Evolutionary conservation across 2,888 invertebrate species (phyloP).

Genomic region (Hydriomena furcata): DNA sequence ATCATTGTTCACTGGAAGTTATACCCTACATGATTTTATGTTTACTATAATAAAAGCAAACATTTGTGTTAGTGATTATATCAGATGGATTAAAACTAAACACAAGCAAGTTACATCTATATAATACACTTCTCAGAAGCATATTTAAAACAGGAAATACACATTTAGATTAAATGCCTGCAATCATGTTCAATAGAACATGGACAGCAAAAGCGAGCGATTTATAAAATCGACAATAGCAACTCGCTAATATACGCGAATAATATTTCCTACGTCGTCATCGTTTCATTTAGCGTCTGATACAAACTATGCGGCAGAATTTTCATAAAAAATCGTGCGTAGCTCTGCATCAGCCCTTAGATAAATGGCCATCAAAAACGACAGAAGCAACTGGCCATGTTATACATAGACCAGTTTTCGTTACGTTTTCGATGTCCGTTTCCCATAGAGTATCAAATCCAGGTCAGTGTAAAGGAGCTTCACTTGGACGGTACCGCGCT

Average conservation of each 20-base stretch:
- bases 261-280: conserved; percentile 20
- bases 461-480: conserved; percentile 51
- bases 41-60: conserved; percentile 8
- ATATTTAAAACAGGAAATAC: conserved; percentile 34
- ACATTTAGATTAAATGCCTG: conserved; percentile 51
- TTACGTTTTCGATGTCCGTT: conserved; percentile 2
- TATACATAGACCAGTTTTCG: not conserved
- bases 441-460: not conserved
- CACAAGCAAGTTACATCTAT: conserved; percentile 49
- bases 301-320: conserved; percentile 53
- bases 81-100: conserved; percentile 24
- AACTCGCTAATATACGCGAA: conserved; percentile 22
- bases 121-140: conserved; percentile 69
- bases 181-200: conserved; percentile 33
- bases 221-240: conserved; percentile 33
- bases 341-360: conserved; percentile 44
- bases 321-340: conserved; percentile 63
- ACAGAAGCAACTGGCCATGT: not conserved
- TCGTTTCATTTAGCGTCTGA: conserved; percentile 16
- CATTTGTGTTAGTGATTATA: conserved; percentile 13
- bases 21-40: not conserved
- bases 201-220: conserved; percentile 26
- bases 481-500: conserved; percentile 85
- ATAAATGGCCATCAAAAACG: conserved; percentile 1
- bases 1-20: conserved; percentile 15